Evolutionary conservation across 1,140 invertebrate genomes (phyloP), one percentile per base, ranked within the genome.

Genomic region (Vanessa tameamea): DNA sequence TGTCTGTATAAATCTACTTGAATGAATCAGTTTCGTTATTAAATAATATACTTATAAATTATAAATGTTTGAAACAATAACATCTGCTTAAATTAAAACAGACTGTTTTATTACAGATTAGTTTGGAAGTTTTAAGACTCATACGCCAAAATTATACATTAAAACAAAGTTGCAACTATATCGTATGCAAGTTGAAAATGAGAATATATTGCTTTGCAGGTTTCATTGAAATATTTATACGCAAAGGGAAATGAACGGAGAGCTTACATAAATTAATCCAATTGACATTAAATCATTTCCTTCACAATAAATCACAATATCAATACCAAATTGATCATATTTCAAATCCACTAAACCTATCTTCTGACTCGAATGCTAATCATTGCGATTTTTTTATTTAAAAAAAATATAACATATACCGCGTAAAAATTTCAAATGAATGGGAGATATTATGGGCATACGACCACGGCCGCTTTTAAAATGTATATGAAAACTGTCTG

Each of bases 91-190:
- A 55, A 12, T 20, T 57, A 12, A 57, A 57, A 57, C 20, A 23
- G 11, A 26, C 20, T 57, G 16, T 4, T 2, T 15, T 43, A 12
- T 20, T 23, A 20, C 53, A 57, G 20, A 5, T 55, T 55, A 55
- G 51, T 53, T 53, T 6, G 50, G 23, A 57, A 57, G 53, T 57
- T 57, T 23, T 23, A 57, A 57, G 53, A 57, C 53, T 57, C 53
- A 12, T 23, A 9, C 53, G 20, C 53, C 53, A 23, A 23, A 57
- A 23, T 57, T 57, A 57, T 57, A 57, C 20, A 57, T 57, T 57
- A 57, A 57, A 23, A 57, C 16, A 23, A 57, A 57, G 53, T 57
- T 57, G 12, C 26, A 23, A 16, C 20, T 12, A 12, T 57, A 57
- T 12, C 53, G 53, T 23, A 57, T 57, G 53, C 16, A 57, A 57